Base-by-base conservation (phyloP, 53 echinoderm and acorn worm genomes). In the Holothuria leucospilota region DNA sequence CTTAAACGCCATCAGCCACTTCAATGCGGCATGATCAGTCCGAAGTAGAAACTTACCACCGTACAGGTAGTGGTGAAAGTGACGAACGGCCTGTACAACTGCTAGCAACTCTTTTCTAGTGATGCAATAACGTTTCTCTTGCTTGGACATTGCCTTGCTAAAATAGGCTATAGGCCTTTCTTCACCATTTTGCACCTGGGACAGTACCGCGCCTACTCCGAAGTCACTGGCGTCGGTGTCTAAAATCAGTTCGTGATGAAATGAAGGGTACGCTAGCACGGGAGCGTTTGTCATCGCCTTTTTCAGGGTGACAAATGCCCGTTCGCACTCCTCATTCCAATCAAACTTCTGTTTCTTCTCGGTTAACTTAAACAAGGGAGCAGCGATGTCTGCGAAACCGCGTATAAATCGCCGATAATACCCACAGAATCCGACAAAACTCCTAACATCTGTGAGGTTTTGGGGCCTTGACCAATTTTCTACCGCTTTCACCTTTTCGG, bases 251-350 rank as follows among this genome's bases (percentile, higher is more conserved):
- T 74, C 75, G 39, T 42, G 13, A 25, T 41, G 21, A 40, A 39
- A 25, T 20, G 13, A 39, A 13, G 38, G 75, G 46, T 74, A 74
- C 11, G 39, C 34, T 1, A 74, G 21, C 29, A 74, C 46, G 14
- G 75, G 75, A 15, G 49, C 20, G 20, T 29, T 40, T 39, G 20
- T 42, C 75, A 74, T 38, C 20, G 39, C 39, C 18, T 30, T 38
- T 39, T 74, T 34, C 38, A 74, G n/a, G 29, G 56, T 83, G 20
- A 62, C 62, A 26, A 91, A 91, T 0, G 91, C 78, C 51, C 51
- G 27, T 49, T 84, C 68, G 66, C 75, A 75, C 16, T 91, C 87
- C 28, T 82, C 40, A 12, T 62, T 84, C 91, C 91, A 91, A 2
- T 67, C 59, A 29, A 73, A 91, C 20, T 63, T 38, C 24, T 61